Base-by-base conservation (phyloP, 2,888 invertebrate species). In the Athalia circularis region DNA sequence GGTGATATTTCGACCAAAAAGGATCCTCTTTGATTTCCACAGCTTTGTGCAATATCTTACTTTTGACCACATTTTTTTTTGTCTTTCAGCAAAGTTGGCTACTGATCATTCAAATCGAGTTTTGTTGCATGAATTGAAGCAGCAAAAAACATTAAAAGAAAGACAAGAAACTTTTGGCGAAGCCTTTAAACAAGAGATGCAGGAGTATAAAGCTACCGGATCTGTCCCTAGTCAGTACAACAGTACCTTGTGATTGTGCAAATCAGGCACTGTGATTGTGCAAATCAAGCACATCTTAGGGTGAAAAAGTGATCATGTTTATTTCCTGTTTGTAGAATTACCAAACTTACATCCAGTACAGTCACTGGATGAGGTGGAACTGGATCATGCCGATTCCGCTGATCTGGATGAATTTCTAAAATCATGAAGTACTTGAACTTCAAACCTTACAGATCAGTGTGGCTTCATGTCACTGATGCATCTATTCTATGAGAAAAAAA, bases 151-250 rank as follows among this genome's bases (percentile, higher is more conserved):
- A 6, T 90, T 94, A 83, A 92, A 92, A 83, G 95, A 95, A 86
- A 91, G 95, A 52, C 94, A 95, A 84, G 93, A 93, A 79, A 94
- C 93, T 0, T 95, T 95, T 84, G 93, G 94, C 83, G 93, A 94
- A 87, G 95, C 94, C 9, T 95, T 95, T 85, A 93, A 93, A 86
- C 92, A 92, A 83, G 95, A 95, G 87, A 87, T 95, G 81, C 92
- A 93, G 82, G 92, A 93, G 75, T 95, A 92, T 84, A 94, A 94
- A 87, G 92, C 91, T 83, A 92, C 92, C 61, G 94, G 94, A 77
- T 91, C 91, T 59, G 90, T 94, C 83, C 92, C 93, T 85, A 94
- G 94, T 94, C 90, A 86, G 88, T 87, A 52, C 50, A 15, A 29
- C 1, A 29, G 29, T 29, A 29, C 29, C 29, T 52, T 75, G 29